Base-by-base conservation (phyloP, 2,888 invertebrate genomes). In the Catocala nupta region DNA sequence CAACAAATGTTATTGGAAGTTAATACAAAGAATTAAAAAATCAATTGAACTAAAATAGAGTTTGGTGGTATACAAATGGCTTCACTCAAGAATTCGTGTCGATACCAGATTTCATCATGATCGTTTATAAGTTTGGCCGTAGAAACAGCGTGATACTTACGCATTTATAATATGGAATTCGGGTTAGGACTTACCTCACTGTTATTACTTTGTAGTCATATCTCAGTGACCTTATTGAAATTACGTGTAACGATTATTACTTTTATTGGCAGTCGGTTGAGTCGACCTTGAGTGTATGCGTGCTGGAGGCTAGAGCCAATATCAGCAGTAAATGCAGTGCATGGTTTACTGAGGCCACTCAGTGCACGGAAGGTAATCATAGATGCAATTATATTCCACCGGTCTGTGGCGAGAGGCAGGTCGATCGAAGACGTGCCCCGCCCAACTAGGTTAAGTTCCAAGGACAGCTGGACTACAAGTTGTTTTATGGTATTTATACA, bases 381-480 rank as follows among this genome's bases (percentile, higher is more conserved):
- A 74, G 75, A 72, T 71, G 80, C 78, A 82, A 83, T 84, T 84
- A 84, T 80, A 57, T 59, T 70, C 67, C 66, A 65, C 53, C 80
- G 74, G 72, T 73, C 77, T 74, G 78, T 75, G 59, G 78, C 77
- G 78, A 77, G 78, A 80, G 81, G 84, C 80, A 88, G 82, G 82
- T 84, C 75, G 85, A 84, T 82, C 84, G 83, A 84, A 86, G 84
- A 83, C 82, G 83, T 81, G 77, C 75, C 77, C 77, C 75, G 73
- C 68, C 65, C 75, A 74, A 72, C 81, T 83, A 82, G 84, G 86
- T 87, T 83, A 84, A 71, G 73, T 81, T 82, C 82, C 88, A 90
- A 89, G 87, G 89, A 84, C 86, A 65, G 52, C 59, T 64, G 43
- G 39, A 11, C n/a, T 10, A 34, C 13, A 16, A 47, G 16, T 33